Evolutionary conservation across 2,888 invertebrate genomes (phyloP).

Genomic region (Andrena minutula): DNA sequence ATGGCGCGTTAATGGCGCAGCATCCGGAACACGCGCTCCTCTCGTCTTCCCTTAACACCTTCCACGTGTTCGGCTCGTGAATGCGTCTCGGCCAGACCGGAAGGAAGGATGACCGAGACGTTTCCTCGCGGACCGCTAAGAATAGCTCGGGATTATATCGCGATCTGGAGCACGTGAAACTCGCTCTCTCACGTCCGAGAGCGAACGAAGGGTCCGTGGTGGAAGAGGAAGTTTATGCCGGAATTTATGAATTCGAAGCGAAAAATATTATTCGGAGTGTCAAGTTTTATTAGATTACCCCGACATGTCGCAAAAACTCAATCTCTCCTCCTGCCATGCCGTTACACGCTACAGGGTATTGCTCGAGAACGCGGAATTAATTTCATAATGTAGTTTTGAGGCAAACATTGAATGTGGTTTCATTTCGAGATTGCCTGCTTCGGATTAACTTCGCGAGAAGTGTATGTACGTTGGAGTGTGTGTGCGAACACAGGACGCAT

Average conservation of each 20-base stretch:
- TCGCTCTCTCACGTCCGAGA: neutral
- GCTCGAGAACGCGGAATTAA: too few species aligned
- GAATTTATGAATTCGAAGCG: too few species aligned
- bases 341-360: too few species aligned
- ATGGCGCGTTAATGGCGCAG: conserved; percentile 48
- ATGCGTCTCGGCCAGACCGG: conserved; percentile 68
- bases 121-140: conserved; percentile 65
- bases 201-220: neutral
- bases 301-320: neutral
- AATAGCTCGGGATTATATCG: conserved; percentile 70
- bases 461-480: too few species aligned
- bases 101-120: conserved; percentile 72
- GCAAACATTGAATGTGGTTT: too few species aligned
- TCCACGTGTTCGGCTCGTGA: conserved; percentile 66
- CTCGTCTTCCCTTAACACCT: conserved; percentile 65
- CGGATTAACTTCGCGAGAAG: too few species aligned
- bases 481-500: too few species aligned
- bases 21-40: conserved; percentile 44
- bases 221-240: neutral
- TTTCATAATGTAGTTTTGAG: too few species aligned
- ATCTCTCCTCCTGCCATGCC: neutral
- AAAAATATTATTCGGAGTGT: too few species aligned
- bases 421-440: too few species aligned
- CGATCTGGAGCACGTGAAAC: conserved; percentile 30
- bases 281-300: too few species aligned